Base-by-base conservation (phyloP, 2,888 invertebrate species). In the Drosophila prolongata region DNA sequence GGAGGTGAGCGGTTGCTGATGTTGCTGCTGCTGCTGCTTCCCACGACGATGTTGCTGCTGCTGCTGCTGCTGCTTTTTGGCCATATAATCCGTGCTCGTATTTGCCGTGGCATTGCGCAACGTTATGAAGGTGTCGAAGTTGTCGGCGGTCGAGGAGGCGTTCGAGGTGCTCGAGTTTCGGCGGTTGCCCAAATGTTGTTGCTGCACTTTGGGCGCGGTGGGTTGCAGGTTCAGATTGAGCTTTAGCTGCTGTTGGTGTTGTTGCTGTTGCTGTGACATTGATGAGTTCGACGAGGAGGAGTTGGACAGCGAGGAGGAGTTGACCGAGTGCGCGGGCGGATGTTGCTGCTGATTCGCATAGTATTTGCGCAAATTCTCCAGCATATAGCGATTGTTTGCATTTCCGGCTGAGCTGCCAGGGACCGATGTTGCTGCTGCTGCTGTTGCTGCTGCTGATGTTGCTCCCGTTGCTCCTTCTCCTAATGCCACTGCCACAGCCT, bases 331-430 rank as follows among this genome's bases (percentile, higher is more conserved):
- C 61, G 90, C 83, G 54, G 90, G 89, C 54, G 86, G 82, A 64
- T 84, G 80, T 37, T 90, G 85, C 19, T 89, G 89, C 74, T 92
- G 91, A 85, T 78, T 84, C 56, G 87, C 84, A 56, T 91, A 91
- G 84, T 90, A 90, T 88, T 91, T 91, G 68, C 90, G 91, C 72
- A 91, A 76, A 79, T 90, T 91, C 75, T 92, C 91, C 76, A 91
- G 69, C 79, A 90, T 85, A 69, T 88, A 89, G 58, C 89, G 89
- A 82, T 90, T 90, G 69, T 60, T 74, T 53, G 77, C 66, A 55
- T 60, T 80, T 69, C 79, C 68, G 50, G 77, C 73, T 72, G 80
- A 75, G 40, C 59, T 55, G 77, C 60, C 43, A 30, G 68, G 64
- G 43, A 75, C 61, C 46, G 76, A 59, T 56, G 77, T 42, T 54